Evolutionary conservation across 2,113 vertebrate genomes (phyloP), one percentile per base, ranked within the genome.

Genomic region (Brachyhypopomus occidentalis): DNA sequence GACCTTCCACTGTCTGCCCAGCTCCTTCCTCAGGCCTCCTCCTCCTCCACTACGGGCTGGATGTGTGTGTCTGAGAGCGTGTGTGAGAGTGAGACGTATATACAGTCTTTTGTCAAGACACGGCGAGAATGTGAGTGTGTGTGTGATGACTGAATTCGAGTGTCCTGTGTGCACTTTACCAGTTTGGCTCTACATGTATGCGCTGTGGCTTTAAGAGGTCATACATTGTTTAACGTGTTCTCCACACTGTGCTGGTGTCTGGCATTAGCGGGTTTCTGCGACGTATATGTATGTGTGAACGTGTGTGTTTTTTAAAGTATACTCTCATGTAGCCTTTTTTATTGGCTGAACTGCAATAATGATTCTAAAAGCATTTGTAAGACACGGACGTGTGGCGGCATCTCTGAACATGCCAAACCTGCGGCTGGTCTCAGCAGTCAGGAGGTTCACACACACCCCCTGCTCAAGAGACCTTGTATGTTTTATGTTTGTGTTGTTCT

Each of bases 231-330:
- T 89, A 91, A 89, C 90, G 92, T 93, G 90, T 89, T 90, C 92
- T 93, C 81, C 84, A 87, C 92, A 91, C 88, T 92, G 91, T 92
- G 91, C 92, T 92, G 92, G 91, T 88, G 89, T 92, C 96, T 96
- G 96, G 96, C 97, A 98, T 96, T 97, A 99, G 96, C 72, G 60
- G 79, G 72, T 81, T 81, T 74, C 70, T 96, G 91, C 91, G 23
- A 94, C 92, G 93, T 97, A 96, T 30, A 14, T 41, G 41, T 41
- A 4, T 41, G 41, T 41, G 41, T 8, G 9, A 8, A 14, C 12
- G 45, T 94, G 92, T 95, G 87, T 84, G 85, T 83, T 91, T 87
- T 90, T 92, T 87, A 88, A 91, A 89, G 87, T 90, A 83, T 55
- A 89, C 41, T 73, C 67, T 89, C 88, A 89, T 91, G 89, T 89